Evolutionary conservation across 2,113 vertebrate genomes (phyloP), one percentile per base, ranked within the genome.

Genomic region (Seriola quinqueradiata): DNA sequence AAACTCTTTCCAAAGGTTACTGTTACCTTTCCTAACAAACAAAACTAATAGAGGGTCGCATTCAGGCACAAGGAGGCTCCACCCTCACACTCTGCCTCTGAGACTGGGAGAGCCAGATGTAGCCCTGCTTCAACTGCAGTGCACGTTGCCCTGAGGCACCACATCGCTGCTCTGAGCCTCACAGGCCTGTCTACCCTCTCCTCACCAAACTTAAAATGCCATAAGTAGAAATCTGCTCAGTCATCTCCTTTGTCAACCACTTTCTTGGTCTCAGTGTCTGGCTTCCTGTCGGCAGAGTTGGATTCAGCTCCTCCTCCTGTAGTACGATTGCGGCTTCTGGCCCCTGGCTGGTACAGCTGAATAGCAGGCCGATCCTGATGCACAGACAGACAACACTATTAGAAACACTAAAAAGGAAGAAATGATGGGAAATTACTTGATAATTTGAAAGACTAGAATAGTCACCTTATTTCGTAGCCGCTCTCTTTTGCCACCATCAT

Each of bases 301-400:
- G 90, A 87, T 44, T 98, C 94, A 0, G 13, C 57, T n/a, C 73
- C 85, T 36, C 83, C 87, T 36, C 82, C 84, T 40, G 28, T 28
- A 28, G 28, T 28, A 28, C 28, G 95, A 84, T 95, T 97, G 88
- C 98, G 97, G 93, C 94, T 99, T 84, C 98, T 95, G 21, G 96
- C 95, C 46, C 98, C 98, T 0, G 98, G 98, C 77, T 99, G 98
- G 92, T 99, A 99, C 77, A 99, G 95, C 92, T 99, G 98, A 94
- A 99, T 99, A 50, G 98, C 97, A 50, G 98, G 98, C 4, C 98
- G 98, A 94, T 99, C 98, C 98, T 99, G 90, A 86, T 90, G 44
- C 16, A 91, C 91, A 85, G 59, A 69, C 1, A 81, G 48, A 81
- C 14, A 64, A 63, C 1, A 2, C 2, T 12, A 1, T 82, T 50